Base-by-base conservation (phyloP, 37 sponge, comb jelly and placozoan genomes). In the Beroe forskalii region DNA sequence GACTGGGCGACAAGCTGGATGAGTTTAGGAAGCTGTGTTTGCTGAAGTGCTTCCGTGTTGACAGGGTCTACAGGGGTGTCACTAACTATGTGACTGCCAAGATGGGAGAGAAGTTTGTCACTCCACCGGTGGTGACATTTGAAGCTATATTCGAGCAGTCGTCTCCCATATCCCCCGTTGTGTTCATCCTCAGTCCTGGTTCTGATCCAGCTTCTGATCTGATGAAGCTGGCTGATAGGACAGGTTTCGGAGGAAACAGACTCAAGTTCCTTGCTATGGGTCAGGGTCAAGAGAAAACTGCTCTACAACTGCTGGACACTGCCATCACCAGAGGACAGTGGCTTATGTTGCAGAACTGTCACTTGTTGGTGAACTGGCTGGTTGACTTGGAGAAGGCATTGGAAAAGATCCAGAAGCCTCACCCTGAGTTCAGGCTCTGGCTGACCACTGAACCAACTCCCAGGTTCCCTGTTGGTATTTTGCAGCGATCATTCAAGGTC, bases 181-280 rank as follows among this genome's bases (percentile, higher is more conserved):
- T 98, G 62, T 96, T 98, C 92, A 98, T 98, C 67, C 93, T 98
- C 91, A 98, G 99, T 72, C 95, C 99, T 0, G 99, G 99, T 25
- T 93, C 99, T 48, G 99, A 98, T 76, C 99, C 99, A 20, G 99
- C 99, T 40, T 95, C 95, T 33, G 99, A 98, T 91, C 94, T 98
- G 55, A 90, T 93, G 39, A 98, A 98, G 62, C 90, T 98, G 90
- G 99, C 99, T 14, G 96, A 95, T 14, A 89, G 90, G 30, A 92
- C 94, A 38, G 99, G 99, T 3, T 99, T 93, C 69, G 99, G 99
- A 39, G 99, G 99, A 67, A 99, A 96, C 93, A 63, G 96, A 32
- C 93, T 99, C 62, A 99, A 99, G 90, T 97, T 99, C 76, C 94
- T 99, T 6, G 97, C 99, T 76, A 99, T 99, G 99, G 99, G 99